Base-by-base conservation (phyloP, 2,888 invertebrate species). In the Cremastobaeus sp. region DNA sequence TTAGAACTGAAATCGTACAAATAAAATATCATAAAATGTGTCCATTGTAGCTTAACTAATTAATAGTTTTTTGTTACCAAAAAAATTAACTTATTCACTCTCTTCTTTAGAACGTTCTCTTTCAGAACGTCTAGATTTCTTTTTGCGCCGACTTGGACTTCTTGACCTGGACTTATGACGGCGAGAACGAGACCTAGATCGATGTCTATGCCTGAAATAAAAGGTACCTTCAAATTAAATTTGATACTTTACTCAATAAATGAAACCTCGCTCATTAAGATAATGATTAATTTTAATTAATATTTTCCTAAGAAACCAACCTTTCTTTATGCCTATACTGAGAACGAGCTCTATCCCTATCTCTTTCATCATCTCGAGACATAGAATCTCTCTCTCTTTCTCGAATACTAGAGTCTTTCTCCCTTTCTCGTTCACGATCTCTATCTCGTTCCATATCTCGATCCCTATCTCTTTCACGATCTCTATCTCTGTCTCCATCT, bases 111-210 rank as follows among this genome's bases (percentile, higher is more conserved):
- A 88, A 25, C 87, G 83, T 76, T 88, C 88, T 11, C 87, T 81
- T 57, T 92, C 92, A 78, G 94, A 93, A 32, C 94, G 92, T 82
- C 95, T 92, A 11, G 90, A 89, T 85, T 91, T 90, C 89, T 93
- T 93, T 88, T 93, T 93, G 54, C 92, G 89, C 73, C 92, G 91
- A 68, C 92, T 91, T 39, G 93, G 93, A 81, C 93, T 93, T 25
- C 93, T 90, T 2, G 93, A 93, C 41, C 93, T 89, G 1, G 93
- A 93, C 84, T 93, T 92, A 86, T 93, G 93, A 62, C 93, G 89
- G 1, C 91, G 90, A 30, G 88, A 88, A 59, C 90, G 89, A 28
- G 90, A 90, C 21, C 90, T 89, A 35, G 89, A 90, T 78, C 91
- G 81, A 79, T 87, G 87, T 37, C 86, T 82, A 69, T 87, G 87